phyloP scores from a whole-genome alignment of 1,140 invertebrate species.

The Hormaphis cornu region DNA sequence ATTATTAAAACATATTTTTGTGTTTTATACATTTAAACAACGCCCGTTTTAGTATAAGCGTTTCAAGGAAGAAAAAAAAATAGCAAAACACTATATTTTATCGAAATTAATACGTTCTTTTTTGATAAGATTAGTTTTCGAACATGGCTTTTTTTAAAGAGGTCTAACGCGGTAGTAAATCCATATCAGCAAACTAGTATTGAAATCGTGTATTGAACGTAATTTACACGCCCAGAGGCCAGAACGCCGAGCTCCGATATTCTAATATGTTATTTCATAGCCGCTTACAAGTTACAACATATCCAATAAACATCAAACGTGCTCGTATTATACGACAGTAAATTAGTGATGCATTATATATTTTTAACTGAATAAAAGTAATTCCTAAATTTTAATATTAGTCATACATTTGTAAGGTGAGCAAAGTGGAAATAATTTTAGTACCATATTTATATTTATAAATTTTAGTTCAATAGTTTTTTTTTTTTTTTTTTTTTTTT shows the following conservation, averaged over 20 bases:
- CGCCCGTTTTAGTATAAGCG: too few relatives aligned
- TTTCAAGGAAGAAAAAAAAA: slow-evolving; percentile 5
- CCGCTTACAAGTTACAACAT: too few relatives aligned
- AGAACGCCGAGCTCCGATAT: background rate
- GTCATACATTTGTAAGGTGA: too few relatives aligned
- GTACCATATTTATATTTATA: too few relatives aligned
- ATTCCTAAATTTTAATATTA: too few relatives aligned
- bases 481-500: slow-evolving; percentile 36
- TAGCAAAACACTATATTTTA: slow-evolving; percentile 3
- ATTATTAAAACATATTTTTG: too few relatives aligned
- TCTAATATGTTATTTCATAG: background rate
- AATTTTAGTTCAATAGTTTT: background rate
- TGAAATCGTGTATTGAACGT: slow-evolving; percentile 16
- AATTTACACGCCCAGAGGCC: slow-evolving; percentile 28
- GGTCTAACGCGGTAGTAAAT: slow-evolving; percentile 22
- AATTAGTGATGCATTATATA: too few relatives aligned
- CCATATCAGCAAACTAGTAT: slow-evolving; percentile 25
- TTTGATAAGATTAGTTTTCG: slow-evolving; percentile 25
- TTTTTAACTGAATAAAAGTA: too few relatives aligned
- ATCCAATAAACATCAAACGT: too few relatives aligned
- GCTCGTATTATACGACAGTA: too few relatives aligned
- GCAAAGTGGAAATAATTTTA: too few relatives aligned
- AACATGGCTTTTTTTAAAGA: slow-evolving; percentile 26
- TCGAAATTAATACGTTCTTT: slow-evolving; percentile 9
- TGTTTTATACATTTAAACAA: too few relatives aligned